These are phyloP conservation scores for Conus betulinus DNA, from an alignment of 1,140 invertebrate genomes.

Conservation along the genomic window DNA sequence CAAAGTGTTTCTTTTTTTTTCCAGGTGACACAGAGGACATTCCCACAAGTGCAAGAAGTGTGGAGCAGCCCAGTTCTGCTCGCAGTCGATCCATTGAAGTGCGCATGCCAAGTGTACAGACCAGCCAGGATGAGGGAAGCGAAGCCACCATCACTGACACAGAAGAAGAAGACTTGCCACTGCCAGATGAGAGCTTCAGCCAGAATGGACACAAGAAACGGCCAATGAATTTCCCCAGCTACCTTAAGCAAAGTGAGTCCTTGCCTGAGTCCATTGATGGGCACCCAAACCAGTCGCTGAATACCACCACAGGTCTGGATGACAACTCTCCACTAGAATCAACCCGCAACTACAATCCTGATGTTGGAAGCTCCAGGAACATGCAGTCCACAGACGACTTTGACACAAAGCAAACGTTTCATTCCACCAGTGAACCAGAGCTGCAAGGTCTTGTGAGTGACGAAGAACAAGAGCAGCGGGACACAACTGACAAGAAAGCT, in stretches of 20 bases:
- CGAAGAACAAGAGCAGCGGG: constrained; percentile 48
- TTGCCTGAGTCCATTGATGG: constrained; percentile 62
- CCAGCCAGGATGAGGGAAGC: constrained; percentile 46
- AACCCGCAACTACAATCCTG: constrained; percentile 51
- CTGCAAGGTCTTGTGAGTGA: constrained; percentile 64
- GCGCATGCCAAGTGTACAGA: constrained; percentile 56
- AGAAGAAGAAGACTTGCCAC: constrained; percentile 48
- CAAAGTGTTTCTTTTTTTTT: neutral
- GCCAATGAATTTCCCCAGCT: constrained; percentile 47
- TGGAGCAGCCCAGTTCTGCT: constrained; percentile 48
- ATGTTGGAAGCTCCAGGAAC: constrained; percentile 42
- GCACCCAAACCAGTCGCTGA: constrained; percentile 51
- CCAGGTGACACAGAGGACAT: constrained; percentile 45
- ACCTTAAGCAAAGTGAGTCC: constrained; percentile 53
- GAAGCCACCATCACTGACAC: constrained; percentile 34
- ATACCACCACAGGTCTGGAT: constrained; percentile 52
- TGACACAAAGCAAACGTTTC: constrained; percentile 63
- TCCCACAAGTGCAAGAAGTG: constrained; percentile 40
- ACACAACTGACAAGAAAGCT: constrained; percentile 35
- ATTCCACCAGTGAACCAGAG: constrained; percentile 70
- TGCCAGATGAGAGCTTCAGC: constrained; percentile 49
- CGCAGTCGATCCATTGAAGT: constrained; percentile 67
- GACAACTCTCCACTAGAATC: constrained; percentile 66
- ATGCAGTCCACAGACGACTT: constrained; percentile 63
- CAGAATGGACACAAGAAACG: constrained; percentile 33